These are phyloP conservation scores for Marasmarcha lunaedactyla DNA, from an alignment of 2,888 invertebrate species.

Conservation along the genomic window DNA sequence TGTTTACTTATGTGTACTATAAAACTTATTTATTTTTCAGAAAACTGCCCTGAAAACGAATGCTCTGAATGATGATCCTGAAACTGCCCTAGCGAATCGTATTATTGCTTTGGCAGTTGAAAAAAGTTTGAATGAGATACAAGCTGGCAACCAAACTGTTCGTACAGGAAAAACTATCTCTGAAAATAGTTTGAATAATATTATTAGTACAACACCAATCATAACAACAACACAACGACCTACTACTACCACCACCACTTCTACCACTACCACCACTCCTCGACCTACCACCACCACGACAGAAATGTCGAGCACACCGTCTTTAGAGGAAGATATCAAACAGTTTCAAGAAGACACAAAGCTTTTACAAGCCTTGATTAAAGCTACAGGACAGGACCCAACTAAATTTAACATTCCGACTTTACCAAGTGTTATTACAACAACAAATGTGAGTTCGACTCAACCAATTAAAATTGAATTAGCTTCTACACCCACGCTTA, in stretches of 20 bases:
- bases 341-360: slow-evolving; percentile 63
- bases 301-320: slow-evolving; percentile 29
- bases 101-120: slow-evolving; percentile 68
- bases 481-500: background rate
- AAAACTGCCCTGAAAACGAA: slow-evolving; percentile 54
- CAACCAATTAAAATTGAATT: background rate
- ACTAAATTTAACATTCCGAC: slow-evolving; percentile 56
- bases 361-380: slow-evolving; percentile 52
- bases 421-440: slow-evolving; percentile 30
- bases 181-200: background rate
- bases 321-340: slow-evolving; percentile 57
- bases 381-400: slow-evolving; percentile 59
- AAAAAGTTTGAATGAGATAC: slow-evolving; percentile 55
- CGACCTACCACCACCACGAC: slow-evolving; percentile 37
- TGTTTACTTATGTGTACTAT: background rate
- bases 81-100: slow-evolving; percentile 60
- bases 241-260: slow-evolving; percentile 31
- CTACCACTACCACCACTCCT: slow-evolving; percentile 32
- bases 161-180: slow-evolving; percentile 38
- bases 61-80: slow-evolving; percentile 44
- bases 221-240: slow-evolving; percentile 27
- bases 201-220: slow-evolving; percentile 13
- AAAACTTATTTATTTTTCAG: slow-evolving; percentile 23
- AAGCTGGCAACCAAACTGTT: slow-evolving; percentile 31
- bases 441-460: slow-evolving; percentile 39